Evolutionary conservation across 35 echinoderm and acorn worm species (phyloP).

Genomic region (Nesometra sesokonis): DNA sequence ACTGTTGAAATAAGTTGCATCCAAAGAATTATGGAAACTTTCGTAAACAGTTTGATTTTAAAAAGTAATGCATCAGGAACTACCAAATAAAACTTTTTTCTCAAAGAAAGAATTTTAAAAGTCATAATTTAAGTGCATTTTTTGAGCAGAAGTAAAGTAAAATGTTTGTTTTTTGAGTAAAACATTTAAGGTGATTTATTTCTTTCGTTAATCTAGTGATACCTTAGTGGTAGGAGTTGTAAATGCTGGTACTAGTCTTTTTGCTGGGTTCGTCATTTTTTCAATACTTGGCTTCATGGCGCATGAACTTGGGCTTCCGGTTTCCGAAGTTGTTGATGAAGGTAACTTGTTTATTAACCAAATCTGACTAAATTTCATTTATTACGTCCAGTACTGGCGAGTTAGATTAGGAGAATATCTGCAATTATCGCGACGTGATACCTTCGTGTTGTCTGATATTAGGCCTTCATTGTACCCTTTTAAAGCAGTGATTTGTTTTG

Average conservation of each 20-base stretch:
- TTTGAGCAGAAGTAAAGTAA: background rate
- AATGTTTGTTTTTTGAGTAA: background rate
- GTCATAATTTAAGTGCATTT: background rate
- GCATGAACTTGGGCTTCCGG: slow-evolving; percentile 24
- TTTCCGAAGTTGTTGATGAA: slow-evolving; percentile 54
- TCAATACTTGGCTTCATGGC: slow-evolving; percentile 84
- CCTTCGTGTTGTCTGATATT: no score
- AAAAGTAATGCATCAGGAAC: no score
- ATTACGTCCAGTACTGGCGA: background rate
- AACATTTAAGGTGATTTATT: background rate
- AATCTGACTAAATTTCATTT: background rate
- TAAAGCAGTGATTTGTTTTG: no score
- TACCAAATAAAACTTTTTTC: no score
- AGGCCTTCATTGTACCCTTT: no score
- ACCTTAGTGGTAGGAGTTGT: slow-evolving; percentile 59
- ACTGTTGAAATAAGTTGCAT: no score
- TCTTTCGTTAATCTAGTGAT: slow-evolving; percentile 42
- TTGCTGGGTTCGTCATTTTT: slow-evolving; percentile 88
- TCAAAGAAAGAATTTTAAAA: background rate
- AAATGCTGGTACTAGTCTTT: slow-evolving; percentile 75
- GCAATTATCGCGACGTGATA: no score
- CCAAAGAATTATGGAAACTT: no score
- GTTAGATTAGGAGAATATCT: background rate
- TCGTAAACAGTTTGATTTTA: no score
- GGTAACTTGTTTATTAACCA: slow-evolving; percentile 24